phyloP scores from a whole-genome alignment of 2,797 vertebrate species.

The Eulemur rubriventer region DNA sequence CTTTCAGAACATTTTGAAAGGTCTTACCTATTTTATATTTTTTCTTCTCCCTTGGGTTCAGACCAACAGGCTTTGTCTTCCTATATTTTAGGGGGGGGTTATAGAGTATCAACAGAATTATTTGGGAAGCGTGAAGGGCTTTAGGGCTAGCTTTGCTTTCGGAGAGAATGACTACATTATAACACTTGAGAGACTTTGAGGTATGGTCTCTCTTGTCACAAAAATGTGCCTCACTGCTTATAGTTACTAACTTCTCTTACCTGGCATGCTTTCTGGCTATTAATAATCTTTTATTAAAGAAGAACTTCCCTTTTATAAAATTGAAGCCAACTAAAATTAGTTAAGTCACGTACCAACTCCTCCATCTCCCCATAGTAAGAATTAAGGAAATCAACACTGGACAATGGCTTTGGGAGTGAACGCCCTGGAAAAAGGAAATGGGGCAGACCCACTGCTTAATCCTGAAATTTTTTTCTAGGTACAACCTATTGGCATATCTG shows the following conservation, averaged over 20 bases:
- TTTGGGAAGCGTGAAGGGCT: not conserved
- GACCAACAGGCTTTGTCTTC: not conserved
- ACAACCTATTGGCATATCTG: not conserved
- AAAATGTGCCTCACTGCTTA: not conserved
- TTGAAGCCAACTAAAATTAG: not conserved
- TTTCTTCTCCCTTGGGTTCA: not conserved
- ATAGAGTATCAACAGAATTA: not conserved
- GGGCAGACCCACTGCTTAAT: not conserved
- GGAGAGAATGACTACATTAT: not conserved
- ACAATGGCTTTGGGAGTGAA: not conserved
- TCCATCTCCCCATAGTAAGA: not conserved
- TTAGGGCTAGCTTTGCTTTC: not conserved
- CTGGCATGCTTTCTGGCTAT: not conserved
- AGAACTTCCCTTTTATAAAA: not conserved
- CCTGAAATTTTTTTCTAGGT: not conserved
- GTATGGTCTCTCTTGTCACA: not conserved
- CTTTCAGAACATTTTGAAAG: not conserved
- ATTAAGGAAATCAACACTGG: not conserved
- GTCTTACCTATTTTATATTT: not conserved
- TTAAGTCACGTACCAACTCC: not conserved
- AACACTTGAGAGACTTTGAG: not conserved
- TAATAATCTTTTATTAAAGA: not conserved
- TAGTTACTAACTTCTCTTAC: not conserved
- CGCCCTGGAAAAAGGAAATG: not conserved
- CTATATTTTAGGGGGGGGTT: not conserved